A percentile compares a stretch with the other conserved stretches of the same genome.
Conservation (phyloP, 2,113 vertebrate genomes). For the Oxyruncus cristatus region DNA sequence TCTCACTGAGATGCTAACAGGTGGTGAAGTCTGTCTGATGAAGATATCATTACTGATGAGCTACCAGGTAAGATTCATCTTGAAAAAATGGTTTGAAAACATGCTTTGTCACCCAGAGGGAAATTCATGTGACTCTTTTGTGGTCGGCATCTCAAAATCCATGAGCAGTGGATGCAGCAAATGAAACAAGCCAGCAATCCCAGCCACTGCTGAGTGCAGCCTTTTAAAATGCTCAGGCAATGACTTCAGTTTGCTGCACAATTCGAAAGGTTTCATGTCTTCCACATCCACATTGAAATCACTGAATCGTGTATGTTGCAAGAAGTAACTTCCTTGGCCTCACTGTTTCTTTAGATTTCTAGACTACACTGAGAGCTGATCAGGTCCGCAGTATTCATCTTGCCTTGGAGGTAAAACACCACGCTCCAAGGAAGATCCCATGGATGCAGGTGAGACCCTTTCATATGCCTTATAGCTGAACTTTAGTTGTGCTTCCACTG, state of each 20-base stretch:
- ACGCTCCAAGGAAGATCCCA: background rate
- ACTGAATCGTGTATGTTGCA: background rate
- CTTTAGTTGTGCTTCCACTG: background rate
- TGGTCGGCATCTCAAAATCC: background rate
- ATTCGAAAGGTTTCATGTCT: background rate
- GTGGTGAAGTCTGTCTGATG: background rate
- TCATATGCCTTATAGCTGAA: background rate
- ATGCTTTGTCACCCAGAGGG: background rate
- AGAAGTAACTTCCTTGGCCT: background rate
- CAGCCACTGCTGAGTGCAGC: rapidly evolving
- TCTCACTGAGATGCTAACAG: background rate
- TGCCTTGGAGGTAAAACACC: background rate
- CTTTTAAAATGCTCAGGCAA: background rate
- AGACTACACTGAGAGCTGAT: background rate
- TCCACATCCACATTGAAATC: background rate
- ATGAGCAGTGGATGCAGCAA: background rate
- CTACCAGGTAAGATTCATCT: background rate
- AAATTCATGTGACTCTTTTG: background rate
- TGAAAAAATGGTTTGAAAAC: background rate
- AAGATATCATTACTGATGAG: background rate
- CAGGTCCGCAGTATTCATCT: background rate
- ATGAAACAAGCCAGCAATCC: background rate
- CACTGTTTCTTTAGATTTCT: background rate
- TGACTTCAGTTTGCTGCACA: background rate
- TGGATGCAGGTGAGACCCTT: background rate